Conservation (phyloP, 1,140 invertebrate genomes). For the Daktulosphaira vitifoliae region DNA sequence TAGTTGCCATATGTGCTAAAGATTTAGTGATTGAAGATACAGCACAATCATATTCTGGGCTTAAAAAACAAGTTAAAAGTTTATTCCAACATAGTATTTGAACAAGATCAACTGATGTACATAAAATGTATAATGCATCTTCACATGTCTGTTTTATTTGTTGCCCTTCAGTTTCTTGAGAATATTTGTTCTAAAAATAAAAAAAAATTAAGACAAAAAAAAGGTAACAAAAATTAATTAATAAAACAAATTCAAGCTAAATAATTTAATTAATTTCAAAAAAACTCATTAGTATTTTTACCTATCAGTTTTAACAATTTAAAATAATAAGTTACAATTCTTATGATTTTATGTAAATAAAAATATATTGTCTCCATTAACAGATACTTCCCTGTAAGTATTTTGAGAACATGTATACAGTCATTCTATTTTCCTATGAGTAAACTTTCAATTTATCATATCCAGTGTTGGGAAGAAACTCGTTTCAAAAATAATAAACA, state of each 20-base stretch:
- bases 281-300: too few species aligned
- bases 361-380: too few species aligned
- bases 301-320: too few species aligned
- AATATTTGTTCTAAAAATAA: constrained; percentile 36
- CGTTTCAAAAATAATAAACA: too few species aligned
- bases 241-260: neutral
- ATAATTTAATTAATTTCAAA: constrained; percentile 46
- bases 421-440: too few species aligned
- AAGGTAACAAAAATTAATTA: too few species aligned
- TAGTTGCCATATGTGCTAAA: constrained; percentile 23
- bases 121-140: constrained; percentile 18
- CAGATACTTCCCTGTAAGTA: too few species aligned
- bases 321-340: too few species aligned
- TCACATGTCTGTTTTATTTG: constrained; percentile 30
- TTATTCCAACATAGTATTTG: constrained; percentile 26
- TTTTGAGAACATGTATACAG: too few species aligned
- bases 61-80: constrained; percentile 7
- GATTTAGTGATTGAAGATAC: constrained; percentile 15
- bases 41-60: constrained; percentile 18
- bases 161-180: constrained; percentile 16
- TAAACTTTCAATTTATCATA: too few species aligned
- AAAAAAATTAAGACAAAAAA: constrained; percentile 13
- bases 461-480: too few species aligned
- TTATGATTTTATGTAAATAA: too few species aligned
- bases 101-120: constrained; percentile 7